A percentile compares a stretch with the other conserved stretches of the same genome.
phyloP scores from a whole-genome alignment of 1,140 invertebrate genomes.

The Drosophila auraria region DNA sequence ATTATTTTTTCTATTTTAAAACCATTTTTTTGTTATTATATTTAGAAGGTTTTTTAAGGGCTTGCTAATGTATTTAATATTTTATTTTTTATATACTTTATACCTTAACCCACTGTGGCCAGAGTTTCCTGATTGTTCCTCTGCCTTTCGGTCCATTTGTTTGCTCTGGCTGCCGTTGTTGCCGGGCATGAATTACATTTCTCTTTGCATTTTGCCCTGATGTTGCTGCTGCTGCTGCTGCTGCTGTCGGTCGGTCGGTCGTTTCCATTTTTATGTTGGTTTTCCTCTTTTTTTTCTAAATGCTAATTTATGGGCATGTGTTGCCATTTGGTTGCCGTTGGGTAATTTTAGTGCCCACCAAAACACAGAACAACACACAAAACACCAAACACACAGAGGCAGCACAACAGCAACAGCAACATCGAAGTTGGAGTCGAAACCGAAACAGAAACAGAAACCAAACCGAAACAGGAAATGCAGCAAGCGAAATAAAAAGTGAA shows the following conservation, averaged over 20 bases:
- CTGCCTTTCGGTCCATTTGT: slow-evolving; percentile 71
- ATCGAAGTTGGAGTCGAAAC: slow-evolving; percentile 31
- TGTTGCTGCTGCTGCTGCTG: slow-evolving; percentile 55
- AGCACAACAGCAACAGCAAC: slow-evolving; percentile 29
- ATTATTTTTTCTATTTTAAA: too few species aligned
- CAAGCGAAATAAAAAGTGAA: slow-evolving; percentile 79
- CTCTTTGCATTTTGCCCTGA: slow-evolving; percentile 74
- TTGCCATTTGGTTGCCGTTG: slow-evolving; percentile 83
- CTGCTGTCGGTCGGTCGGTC: slow-evolving; percentile 8
- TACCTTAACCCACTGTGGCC: slow-evolving; percentile 28
- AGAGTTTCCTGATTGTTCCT: slow-evolving; percentile 52
- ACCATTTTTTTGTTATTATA: too few species aligned
- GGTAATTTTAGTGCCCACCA: slow-evolving; percentile 77
- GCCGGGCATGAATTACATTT: slow-evolving; percentile 80
- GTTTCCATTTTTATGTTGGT: slow-evolving; percentile 45
- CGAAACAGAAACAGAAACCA: slow-evolving; percentile 28
- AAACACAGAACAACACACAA: slow-evolving; percentile 52
- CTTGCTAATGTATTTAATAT: background rate
- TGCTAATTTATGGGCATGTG: slow-evolving; percentile 84
- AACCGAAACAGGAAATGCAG: slow-evolving; percentile 78
- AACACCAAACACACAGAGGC: slow-evolving; percentile 33
- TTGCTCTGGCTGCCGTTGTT: slow-evolving; percentile 54
- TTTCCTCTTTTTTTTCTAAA: slow-evolving; percentile 72
- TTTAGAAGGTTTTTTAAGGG: background rate
- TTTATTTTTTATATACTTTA: background rate